These are phyloP conservation scores for Epinephelus malabaricus DNA, from an alignment of 2,797 vertebrate genomes.

Conservation along the genomic window DNA sequence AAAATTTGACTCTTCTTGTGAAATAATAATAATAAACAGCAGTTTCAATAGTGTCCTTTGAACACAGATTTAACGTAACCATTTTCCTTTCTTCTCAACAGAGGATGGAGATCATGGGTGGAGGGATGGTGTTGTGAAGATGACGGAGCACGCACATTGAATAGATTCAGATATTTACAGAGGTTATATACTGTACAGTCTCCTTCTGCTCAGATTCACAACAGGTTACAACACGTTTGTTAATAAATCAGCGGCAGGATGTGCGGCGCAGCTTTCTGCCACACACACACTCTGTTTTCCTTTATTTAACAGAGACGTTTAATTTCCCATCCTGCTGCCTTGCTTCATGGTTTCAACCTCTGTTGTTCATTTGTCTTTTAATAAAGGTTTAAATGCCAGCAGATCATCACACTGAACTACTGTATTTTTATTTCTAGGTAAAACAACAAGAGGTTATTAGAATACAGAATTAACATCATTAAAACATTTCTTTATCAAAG, in stretches of 20 bases:
- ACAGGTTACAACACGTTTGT: neutral
- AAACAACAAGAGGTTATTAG: conserved; percentile 4
- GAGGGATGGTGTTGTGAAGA: conserved; percentile 92
- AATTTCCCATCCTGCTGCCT: conserved; percentile 6
- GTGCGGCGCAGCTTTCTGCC: neutral
- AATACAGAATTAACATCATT: conserved; percentile 12
- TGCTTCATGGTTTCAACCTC: conserved; percentile 17
- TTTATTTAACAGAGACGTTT: neutral
- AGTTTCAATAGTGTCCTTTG: too few relatives aligned
- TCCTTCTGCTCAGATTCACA: neutral
- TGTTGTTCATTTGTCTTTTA: neutral
- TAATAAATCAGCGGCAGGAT: neutral
- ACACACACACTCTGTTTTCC: conserved; percentile 7
- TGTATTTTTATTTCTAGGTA: conserved; percentile 18
- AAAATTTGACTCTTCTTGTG: too few relatives aligned
- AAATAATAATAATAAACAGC: too few relatives aligned
- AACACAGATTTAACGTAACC: too few relatives aligned
- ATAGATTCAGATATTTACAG: conserved; percentile 33
- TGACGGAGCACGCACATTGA: neutral
- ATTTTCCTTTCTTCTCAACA: conserved; percentile 65
- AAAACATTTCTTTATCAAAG: neutral
- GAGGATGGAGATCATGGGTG: conserved; percentile 96
- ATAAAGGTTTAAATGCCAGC: conserved; percentile 27
- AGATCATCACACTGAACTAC: conserved; percentile 12
- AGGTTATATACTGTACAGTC: conserved; percentile 47